A percentile compares a stretch with the other conserved stretches of the same genome.
phyloP scores from a whole-genome alignment of 2,113 vertebrate genomes.

The Chascanopsetta lugubris region DNA sequence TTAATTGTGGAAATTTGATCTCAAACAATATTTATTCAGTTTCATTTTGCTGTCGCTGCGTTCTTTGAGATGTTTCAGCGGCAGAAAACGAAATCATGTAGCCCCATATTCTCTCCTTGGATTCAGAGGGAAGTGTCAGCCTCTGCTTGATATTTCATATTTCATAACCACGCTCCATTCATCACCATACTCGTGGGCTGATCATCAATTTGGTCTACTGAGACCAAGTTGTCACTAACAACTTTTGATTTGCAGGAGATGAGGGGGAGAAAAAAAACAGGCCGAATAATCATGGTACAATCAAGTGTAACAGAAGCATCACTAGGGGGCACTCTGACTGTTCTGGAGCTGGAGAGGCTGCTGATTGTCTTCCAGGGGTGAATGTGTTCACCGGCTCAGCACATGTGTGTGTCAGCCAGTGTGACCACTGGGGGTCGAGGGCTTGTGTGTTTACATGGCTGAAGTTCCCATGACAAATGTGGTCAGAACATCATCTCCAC shows the following conservation, averaged over 20 bases:
- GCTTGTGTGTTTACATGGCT: constrained; percentile 83
- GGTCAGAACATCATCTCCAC: constrained; percentile 85
- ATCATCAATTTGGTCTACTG: constrained; percentile 41
- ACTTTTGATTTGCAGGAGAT: constrained; percentile 37
- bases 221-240: constrained; percentile 51
- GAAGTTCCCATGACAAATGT: constrained; percentile 92
- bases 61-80: constrained; percentile 14
- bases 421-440: constrained; percentile 43
- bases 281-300: constrained; percentile 17
- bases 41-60: constrained; percentile 26
- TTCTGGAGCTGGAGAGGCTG: constrained; percentile 25
- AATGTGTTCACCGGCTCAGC: constrained; percentile 19
- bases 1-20: constrained; percentile 23
- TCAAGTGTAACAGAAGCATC: constrained; percentile 34
- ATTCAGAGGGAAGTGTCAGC: constrained; percentile 20
- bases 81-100: constrained; percentile 13
- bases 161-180: constrained; percentile 37
- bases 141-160: constrained; percentile 47
- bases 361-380: constrained; percentile 15
- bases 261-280: constrained; percentile 36
- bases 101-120: constrained; percentile 14
- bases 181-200: constrained; percentile 40
- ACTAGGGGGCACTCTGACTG: constrained; percentile 77
- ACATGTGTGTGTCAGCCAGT: constrained; percentile 16
- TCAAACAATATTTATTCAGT: constrained; percentile 28